A percentile compares a stretch with the other conserved stretches of the same genome.
Conservation (phyloP, 64 coral and sea anemone species). For the Montipora sp. region DNA sequence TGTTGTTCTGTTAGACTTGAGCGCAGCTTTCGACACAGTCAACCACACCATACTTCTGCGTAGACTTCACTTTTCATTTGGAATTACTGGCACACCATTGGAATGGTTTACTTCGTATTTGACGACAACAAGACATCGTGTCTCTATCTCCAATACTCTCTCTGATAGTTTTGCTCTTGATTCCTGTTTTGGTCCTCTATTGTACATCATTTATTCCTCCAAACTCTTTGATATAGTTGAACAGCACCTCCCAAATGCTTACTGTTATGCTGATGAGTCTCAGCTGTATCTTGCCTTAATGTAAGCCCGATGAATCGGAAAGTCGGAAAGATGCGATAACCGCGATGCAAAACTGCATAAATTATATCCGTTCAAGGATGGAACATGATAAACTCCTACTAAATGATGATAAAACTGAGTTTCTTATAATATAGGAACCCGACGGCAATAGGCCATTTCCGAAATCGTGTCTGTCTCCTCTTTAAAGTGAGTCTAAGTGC, state of each 20-base stretch:
- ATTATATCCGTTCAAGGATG: neutral
- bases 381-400: neutral
- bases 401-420: neutral
- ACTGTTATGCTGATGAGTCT: neutral
- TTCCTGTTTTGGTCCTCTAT: neutral
- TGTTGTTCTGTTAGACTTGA: constrained; percentile 15
- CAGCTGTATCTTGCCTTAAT: constrained; percentile 3
- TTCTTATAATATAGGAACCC: neutral
- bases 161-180: constrained; percentile 1
- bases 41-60: neutral
- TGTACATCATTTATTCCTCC: neutral
- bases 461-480: too few relatives aligned
- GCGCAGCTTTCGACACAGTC: neutral
- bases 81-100: neutral
- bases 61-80: neutral
- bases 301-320: neutral
- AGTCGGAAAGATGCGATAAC: neutral
- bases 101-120: constrained; percentile 10
- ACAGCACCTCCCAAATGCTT: neutral
- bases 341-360: neutral
- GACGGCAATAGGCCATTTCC: too few relatives aligned
- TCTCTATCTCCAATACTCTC: neutral
- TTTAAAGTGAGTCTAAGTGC: too few relatives aligned
- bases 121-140: neutral
- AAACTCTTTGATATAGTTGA: neutral